Percentiles rank a stretch among this genome's conserved stretches.
Evolutionary conservation across 2,888 invertebrate genomes (phyloP).

Genomic region (Fabriciana adippe): DNA sequence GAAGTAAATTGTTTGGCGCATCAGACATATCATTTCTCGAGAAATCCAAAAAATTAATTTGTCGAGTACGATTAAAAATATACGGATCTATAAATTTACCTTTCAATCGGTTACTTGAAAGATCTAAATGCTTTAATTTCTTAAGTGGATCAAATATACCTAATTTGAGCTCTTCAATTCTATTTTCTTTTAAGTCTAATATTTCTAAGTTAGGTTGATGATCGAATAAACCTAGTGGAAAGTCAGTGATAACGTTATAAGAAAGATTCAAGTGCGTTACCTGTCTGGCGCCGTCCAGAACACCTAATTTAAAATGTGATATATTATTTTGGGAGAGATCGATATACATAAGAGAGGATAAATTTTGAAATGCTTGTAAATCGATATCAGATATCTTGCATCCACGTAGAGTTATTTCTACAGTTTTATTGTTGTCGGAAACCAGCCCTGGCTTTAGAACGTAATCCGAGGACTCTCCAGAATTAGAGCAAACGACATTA

Average conservation of each 20-base stretch:
- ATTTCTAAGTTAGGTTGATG: constrained; percentile 51
- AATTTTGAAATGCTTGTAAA: constrained; percentile 51
- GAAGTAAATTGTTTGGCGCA: constrained; percentile 49
- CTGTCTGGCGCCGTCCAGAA: constrained; percentile 50
- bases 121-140: constrained; percentile 53
- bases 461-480: constrained; percentile 44
- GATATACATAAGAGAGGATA: constrained; percentile 51
- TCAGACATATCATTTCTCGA: constrained; percentile 59
- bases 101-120: constrained; percentile 54
- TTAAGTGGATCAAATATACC: constrained; percentile 54
- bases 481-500: constrained; percentile 42
- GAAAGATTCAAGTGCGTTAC: constrained; percentile 57
- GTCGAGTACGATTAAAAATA: constrained; percentile 50
- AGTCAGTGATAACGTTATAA: constrained; percentile 50
- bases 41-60: constrained; percentile 54
- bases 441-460: constrained; percentile 49
- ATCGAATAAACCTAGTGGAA: constrained; percentile 59
- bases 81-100: constrained; percentile 51
- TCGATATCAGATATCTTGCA: constrained; percentile 53
- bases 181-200: constrained; percentile 58
- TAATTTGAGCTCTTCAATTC: constrained; percentile 46
- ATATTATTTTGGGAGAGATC: constrained; percentile 61
- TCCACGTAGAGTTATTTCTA: constrained; percentile 44
- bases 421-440: constrained; percentile 50
- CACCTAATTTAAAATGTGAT: constrained; percentile 50